phyloP scores from a whole-genome alignment of 1,140 invertebrate species.

The Drosophila orena region DNA sequence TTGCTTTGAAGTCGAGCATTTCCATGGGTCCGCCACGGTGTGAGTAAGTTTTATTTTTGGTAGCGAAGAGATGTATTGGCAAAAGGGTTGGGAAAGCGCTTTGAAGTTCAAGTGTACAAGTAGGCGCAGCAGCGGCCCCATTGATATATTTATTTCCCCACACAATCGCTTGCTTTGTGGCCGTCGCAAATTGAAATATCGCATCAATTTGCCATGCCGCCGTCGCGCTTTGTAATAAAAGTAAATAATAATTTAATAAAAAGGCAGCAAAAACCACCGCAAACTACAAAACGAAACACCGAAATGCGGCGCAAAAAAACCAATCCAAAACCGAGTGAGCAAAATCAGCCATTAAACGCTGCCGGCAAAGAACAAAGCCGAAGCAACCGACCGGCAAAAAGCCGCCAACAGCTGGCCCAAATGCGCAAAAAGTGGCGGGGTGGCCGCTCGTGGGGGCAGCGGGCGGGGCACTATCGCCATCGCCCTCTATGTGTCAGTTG shows the following conservation, averaged over 20 bases:
- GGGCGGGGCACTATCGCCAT: conserved; percentile 24
- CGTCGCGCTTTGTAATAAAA: conserved; percentile 80
- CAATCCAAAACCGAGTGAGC: conserved; percentile 37
- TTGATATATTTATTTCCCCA: conserved; percentile 61
- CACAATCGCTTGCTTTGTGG: conserved; percentile 41
- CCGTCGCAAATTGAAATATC: conserved; percentile 80
- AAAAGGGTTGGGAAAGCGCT: conserved; percentile 67
- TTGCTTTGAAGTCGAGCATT: conserved; percentile 71
- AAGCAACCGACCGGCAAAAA: conserved; percentile 55
- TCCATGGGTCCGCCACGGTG: conserved; percentile 11
- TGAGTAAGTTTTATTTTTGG: conserved; percentile 65
- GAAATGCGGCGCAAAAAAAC: conserved; percentile 21
- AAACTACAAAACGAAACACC: conserved; percentile 34
- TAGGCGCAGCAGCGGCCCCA: conserved; percentile 45
- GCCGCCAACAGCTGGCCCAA: conserved; percentile 70
- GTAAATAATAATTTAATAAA: conserved; percentile 83
- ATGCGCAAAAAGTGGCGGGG: conserved; percentile 1
- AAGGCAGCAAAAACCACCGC: conserved; percentile 40
- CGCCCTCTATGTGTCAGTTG: conserved; percentile 43
- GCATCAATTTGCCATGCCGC: conserved; percentile 80
- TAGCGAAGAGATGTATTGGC: conserved; percentile 70
- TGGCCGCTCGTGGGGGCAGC: too few relatives aligned
- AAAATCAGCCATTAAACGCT: conserved; percentile 74
- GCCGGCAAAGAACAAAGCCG: conserved; percentile 78
- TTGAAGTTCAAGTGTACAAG: conserved; percentile 71